Evolutionary conservation across 2,113 vertebrate species (phyloP).

Genomic region (Cnemophilus loriae): DNA sequence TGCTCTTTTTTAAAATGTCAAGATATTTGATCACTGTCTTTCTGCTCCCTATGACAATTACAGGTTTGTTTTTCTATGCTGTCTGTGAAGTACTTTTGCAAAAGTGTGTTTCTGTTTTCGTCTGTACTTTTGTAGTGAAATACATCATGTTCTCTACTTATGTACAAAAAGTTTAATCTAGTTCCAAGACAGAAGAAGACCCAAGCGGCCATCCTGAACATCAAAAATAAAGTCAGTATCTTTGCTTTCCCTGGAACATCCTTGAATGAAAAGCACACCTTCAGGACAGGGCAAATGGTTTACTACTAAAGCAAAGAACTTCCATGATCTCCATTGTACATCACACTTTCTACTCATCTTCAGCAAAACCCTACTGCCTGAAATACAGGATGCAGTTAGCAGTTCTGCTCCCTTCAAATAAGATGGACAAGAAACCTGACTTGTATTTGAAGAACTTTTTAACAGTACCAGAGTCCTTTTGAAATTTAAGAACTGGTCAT

Average conservation of each 20-base stretch:
- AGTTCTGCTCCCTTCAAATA: neutral
- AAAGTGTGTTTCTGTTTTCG: neutral
- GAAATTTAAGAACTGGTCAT: neutral
- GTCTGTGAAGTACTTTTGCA: neutral
- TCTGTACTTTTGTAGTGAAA: neutral
- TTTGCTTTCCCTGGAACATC: neutral
- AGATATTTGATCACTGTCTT: neutral
- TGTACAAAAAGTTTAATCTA: neutral
- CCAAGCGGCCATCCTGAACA: neutral
- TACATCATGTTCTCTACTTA: neutral
- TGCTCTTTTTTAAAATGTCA: neutral
- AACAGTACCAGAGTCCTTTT: neutral
- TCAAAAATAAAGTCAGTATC: neutral
- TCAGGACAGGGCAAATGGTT: neutral
- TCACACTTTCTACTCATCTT: neutral
- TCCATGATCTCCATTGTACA: neutral
- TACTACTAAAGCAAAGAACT: neutral
- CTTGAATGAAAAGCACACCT: neutral
- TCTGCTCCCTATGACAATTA: neutral
- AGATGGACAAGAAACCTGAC: neutral
- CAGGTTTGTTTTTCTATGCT: neutral
- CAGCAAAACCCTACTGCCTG: neutral
- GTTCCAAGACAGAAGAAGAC: neutral
- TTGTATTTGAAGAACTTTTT: neutral
- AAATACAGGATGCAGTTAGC: neutral